Evolutionary conservation across 2,797 vertebrate species (phyloP), one percentile per base, ranked within the genome.

Genomic region (Podarcis lilfordi): DNA sequence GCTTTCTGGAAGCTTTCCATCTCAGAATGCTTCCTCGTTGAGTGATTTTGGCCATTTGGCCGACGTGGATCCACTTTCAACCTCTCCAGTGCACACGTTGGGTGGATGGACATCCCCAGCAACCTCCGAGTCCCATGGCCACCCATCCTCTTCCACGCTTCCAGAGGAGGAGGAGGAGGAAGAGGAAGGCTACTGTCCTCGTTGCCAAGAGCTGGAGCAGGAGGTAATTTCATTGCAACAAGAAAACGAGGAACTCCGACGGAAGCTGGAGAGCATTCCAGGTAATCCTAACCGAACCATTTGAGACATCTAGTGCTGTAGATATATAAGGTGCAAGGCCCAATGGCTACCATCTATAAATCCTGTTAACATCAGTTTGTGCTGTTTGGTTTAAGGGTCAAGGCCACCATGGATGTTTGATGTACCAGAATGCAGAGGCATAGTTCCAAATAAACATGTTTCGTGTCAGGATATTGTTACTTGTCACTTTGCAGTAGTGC

Each of bases 141-240:
- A 99, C 94, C 99, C 99, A 0, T 99, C 99, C 0, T 99, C 99
- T 71, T 99, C 99, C 3, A 97, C 99, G 15, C 98, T 99, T 11
- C 99, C 99, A n/a, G 99, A 98, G 86, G 98, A 99, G 69, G 98
- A 99, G 71, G 99, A 99, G 89, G 99, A 99, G 89, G 97, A 97
- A 0, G 97, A 97, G 93, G 97, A 97, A 96, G 97, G 96, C 89
- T 99, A 98, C 94, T 99, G 99, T 76, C 99, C 98, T 9, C 98
- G 99, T 50, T 99, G 99, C 95, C 97, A 99, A 92, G 99, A 99
- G 94, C 93, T 99, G 95, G 99, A 99, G 93, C 99, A 99, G 95
- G 99, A 99, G 95, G 98, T 99, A 82, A 97, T 99, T 94, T 99
- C 98, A n/a, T 96, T 99, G 93, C 99, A 99, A 95, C 99, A 99